phyloP scores from a whole-genome alignment of 2,888 invertebrate genomes.

The Apotomis turbidana region DNA sequence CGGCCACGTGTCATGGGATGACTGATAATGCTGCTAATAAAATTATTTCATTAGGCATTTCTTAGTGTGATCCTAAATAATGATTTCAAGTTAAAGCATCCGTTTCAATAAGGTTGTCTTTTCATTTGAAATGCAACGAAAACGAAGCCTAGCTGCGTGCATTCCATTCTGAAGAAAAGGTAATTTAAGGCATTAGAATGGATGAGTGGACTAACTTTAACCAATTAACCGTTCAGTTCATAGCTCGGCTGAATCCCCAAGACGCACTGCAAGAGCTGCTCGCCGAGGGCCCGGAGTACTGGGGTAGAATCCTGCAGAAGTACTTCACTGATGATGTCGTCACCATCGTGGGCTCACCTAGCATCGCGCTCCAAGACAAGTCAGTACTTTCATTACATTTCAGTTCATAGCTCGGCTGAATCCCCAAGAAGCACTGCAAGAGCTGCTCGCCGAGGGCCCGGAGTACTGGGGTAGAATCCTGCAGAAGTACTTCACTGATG shows the following conservation, averaged over 20 bases:
- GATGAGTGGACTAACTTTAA: too few relatives aligned
- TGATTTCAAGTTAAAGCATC: too few relatives aligned
- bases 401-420: constrained; percentile 89
- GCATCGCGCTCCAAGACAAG: constrained; percentile 71
- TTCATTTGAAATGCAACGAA: too few relatives aligned
- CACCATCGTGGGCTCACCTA: constrained; percentile 85
- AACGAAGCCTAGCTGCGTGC: too few relatives aligned
- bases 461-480: constrained; percentile 90
- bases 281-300: constrained; percentile 86
- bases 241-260: constrained; percentile 88
- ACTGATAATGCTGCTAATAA: too few relatives aligned
- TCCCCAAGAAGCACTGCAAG: constrained; percentile 84
- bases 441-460: constrained; percentile 84
- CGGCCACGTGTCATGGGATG: too few relatives aligned
- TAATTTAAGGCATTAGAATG: too few relatives aligned
- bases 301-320: constrained; percentile 87
- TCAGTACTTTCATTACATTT: constrained; percentile 47
- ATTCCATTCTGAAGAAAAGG: too few relatives aligned
- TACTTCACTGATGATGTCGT: constrained; percentile 87
- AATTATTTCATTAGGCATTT: too few relatives aligned
- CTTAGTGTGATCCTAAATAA: too few relatives aligned
- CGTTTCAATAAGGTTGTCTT: too few relatives aligned
- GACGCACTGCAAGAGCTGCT: constrained; percentile 84
- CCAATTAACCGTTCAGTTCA: constrained; percentile 75
- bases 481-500: constrained; percentile 86